Evolutionary conservation across 2,888 invertebrate genomes (phyloP), one percentile per base, ranked within the genome.

Genomic region (Eubasilissa splendida): DNA sequence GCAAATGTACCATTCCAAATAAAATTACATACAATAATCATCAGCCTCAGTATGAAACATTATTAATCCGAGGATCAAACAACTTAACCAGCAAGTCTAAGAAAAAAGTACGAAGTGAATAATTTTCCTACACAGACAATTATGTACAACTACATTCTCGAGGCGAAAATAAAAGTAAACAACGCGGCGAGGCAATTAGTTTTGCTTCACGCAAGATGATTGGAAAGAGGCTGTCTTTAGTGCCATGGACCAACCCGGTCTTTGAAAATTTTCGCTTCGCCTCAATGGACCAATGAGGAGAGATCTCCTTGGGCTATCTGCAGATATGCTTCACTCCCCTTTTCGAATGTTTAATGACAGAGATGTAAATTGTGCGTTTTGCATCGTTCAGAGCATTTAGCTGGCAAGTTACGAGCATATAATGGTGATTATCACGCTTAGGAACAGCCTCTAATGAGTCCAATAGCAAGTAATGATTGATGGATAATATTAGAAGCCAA

Each of bases 211-310:
- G 54, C 52, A 58, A 68, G 56, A 53, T 73, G 70, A 73, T 73
- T 78, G 58, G 78, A 73, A 73, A 78, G 78, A 71, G 78, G 71
- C 73, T 54, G 78, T 75, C 76, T 60, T 60, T 33, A 10, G 53
- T 53, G 14, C 42, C 31, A 50, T 68, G 66, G 73, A 81, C 83
- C 83, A 81, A 80, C 83, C 83, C 73, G 79, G 52, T n/a, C 54
- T 56, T 58, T 66, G 58, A 68, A 66, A 63, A 58, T 56, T 68
- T 58, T 68, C 79, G 58, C 59, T 31, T 66, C 50, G 8, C 75
- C 31, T 66, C 76, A 56, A 76, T 73, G 78, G 76, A 70, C 81
- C 81, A 81, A 82, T 79, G 66, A 59, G 60, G 54, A 60, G 56
- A 54, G 52, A 68, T 73, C 65, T 60, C 82, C 68, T 68, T 42